Conservation (phyloP, 2,797 vertebrate species). For the Anabacerthia variegaticeps region DNA sequence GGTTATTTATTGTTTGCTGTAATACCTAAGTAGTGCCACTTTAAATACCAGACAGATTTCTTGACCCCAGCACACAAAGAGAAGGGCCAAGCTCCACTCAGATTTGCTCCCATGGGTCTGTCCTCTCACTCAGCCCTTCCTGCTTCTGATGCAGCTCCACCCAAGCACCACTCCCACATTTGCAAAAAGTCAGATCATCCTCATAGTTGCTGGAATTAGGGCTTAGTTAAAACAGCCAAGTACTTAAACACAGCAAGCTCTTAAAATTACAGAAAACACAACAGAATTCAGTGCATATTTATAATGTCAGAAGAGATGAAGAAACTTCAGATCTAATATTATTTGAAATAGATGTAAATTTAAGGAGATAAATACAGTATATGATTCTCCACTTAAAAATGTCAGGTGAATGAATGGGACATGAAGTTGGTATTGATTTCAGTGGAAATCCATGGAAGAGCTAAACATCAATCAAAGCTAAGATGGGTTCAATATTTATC, state of each 20-base stretch:
- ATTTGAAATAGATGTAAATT: background rate
- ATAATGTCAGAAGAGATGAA: background rate
- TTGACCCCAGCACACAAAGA: background rate
- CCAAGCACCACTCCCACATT: constrained; percentile 21
- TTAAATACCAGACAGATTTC: background rate
- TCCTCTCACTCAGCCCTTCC: constrained; percentile 3
- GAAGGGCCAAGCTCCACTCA: background rate
- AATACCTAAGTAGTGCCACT: background rate
- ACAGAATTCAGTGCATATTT: background rate
- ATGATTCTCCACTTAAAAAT: background rate
- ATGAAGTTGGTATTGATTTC: background rate
- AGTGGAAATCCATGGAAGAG: background rate
- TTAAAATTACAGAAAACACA: background rate
- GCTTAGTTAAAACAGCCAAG: background rate
- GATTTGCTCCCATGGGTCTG: background rate
- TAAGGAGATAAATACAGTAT: background rate
- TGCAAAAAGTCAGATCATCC: background rate
- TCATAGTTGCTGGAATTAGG: background rate
- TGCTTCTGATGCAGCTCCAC: constrained; percentile 24
- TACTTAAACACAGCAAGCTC: background rate
- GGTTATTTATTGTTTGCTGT: background rate
- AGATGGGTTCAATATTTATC: background rate
- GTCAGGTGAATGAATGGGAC: background rate
- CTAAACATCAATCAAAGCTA: background rate
- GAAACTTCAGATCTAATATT: background rate